Evolutionary conservation across 2,113 vertebrate species (phyloP).

Genomic region (Talpa occidentalis): DNA sequence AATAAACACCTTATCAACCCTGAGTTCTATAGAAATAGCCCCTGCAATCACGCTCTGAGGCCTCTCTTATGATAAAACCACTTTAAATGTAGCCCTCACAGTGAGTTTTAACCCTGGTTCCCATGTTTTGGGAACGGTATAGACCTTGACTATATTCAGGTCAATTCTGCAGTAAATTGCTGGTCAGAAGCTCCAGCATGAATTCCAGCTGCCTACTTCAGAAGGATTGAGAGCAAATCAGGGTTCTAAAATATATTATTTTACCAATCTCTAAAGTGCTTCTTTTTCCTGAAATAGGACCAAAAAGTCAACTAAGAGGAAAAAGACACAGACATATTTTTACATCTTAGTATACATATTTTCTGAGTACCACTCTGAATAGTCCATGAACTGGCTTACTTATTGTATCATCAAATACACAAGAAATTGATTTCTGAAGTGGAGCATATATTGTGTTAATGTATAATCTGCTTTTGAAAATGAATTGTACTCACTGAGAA

Average conservation of each 20-base stretch:
- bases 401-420: neutral
- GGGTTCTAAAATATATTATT: neutral
- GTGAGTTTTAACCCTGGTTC: neutral
- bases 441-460: neutral
- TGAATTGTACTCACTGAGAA: slow-evolving; percentile 17
- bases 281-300: neutral
- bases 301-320: neutral
- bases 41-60: neutral
- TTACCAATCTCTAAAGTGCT: neutral
- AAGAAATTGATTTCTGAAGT: slow-evolving; percentile 10
- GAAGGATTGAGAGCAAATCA: neutral
- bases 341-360: neutral
- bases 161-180: neutral
- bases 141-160: neutral
- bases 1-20: neutral
- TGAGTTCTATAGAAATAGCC: neutral
- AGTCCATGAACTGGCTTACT: neutral
- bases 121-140: neutral
- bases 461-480: neutral
- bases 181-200: neutral
- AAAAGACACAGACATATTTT: neutral
- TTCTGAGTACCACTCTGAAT: neutral
- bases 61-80: neutral
- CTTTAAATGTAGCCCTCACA: neutral
- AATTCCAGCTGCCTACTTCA: neutral